A percentile compares a stretch with the other conserved stretches of the same genome.
Evolutionary conservation across 2,888 invertebrate species (phyloP).

Genomic region (Diaprepes abbreviatus): DNA sequence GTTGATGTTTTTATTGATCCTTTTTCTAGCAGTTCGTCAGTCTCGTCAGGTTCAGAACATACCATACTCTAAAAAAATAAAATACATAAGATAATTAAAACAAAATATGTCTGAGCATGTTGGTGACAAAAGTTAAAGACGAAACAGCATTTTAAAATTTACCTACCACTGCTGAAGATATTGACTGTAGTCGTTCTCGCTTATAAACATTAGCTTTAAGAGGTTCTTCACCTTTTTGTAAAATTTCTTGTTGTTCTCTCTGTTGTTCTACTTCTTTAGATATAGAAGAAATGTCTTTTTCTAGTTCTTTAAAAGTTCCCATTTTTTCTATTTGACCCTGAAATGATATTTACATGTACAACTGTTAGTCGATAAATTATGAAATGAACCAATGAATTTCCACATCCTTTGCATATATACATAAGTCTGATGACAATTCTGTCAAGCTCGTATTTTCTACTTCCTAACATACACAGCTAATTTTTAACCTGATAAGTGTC

Average conservation of each 20-base stretch:
- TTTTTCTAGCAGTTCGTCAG: constrained; percentile 75
- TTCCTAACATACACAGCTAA: no score
- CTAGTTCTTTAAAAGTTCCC: constrained; percentile 72
- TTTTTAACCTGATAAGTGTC: no score
- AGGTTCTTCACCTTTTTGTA: constrained; percentile 37
- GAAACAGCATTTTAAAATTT: not conserved
- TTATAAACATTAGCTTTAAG: constrained; percentile 48
- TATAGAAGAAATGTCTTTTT: constrained; percentile 62
- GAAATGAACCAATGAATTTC: no score
- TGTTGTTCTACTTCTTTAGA: constrained; percentile 45
- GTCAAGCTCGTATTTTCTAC: no score
- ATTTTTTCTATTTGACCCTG: constrained; percentile 76
- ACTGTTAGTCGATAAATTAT: no score
- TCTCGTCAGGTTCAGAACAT: constrained; percentile 69
- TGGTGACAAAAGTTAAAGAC: not conserved
- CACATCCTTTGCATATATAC: no score
- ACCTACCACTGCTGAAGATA: constrained; percentile 60
- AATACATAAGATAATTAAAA: no score
- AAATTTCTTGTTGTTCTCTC: constrained; percentile 31
- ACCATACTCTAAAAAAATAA: constrained; percentile 50
- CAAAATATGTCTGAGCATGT: no score
- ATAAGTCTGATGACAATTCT: no score
- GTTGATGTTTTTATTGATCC: constrained; percentile 75
- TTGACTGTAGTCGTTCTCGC: constrained; percentile 56
- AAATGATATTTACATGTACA: no score